A percentile compares a stretch with the other conserved stretches of the same genome.
These are phyloP conservation scores for Seira musarum DNA, from an alignment of 2,888 invertebrate species.

Conservation along the genomic window DNA sequence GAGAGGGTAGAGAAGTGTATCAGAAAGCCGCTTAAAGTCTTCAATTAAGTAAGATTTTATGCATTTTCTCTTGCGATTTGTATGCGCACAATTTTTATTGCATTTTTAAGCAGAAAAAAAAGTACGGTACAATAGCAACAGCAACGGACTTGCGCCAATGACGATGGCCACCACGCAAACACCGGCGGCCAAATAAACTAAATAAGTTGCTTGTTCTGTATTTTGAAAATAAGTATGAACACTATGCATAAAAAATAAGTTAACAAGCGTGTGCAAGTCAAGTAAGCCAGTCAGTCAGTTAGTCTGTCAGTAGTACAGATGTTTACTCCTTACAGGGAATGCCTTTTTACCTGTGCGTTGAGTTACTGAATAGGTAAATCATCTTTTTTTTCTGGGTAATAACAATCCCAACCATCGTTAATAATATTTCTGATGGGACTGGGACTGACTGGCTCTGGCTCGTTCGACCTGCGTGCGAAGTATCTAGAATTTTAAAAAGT, in stretches of 20 bases:
- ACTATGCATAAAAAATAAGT: conserved; percentile 5
- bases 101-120: conserved; percentile 1
- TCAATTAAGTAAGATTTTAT: no score
- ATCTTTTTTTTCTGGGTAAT: conserved; percentile 18
- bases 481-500: background rate
- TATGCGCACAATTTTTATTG: background rate
- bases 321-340: conserved; percentile 25
- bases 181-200: conserved; percentile 36
- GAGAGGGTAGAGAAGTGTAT: no score
- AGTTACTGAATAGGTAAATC: conserved; percentile 9
- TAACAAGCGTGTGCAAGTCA: conserved; percentile 17
- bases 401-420: conserved; percentile 17
- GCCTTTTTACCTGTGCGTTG: background rate
- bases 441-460: no score
- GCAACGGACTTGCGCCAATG: background rate
- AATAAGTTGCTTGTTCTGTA: conserved; percentile 27
- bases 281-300: conserved; percentile 40
- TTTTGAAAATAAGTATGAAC: conserved; percentile 14
- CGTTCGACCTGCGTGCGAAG: background rate
- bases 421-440: conserved; percentile 12
- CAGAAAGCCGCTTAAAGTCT: no score
- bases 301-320: conserved; percentile 52
- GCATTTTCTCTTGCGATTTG: background rate
- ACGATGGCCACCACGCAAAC: conserved; percentile 2
- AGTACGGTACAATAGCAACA: no score